These are phyloP conservation scores for Rhogogaster chlorosoma DNA, from an alignment of 2,888 invertebrate genomes.

Conservation along the genomic window DNA sequence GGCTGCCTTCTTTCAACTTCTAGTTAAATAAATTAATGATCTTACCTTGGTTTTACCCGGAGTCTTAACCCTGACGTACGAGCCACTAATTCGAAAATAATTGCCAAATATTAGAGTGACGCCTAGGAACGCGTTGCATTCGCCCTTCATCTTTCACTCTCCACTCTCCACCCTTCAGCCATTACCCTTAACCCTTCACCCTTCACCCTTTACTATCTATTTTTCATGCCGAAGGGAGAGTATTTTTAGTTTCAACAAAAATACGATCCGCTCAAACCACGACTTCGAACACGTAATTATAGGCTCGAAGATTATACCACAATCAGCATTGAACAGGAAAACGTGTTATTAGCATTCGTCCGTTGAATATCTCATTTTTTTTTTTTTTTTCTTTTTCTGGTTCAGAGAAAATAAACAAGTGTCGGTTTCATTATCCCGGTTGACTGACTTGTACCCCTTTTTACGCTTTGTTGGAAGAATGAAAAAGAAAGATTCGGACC, in stretches of 20 bases:
- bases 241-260: conserved; percentile 27
- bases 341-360: conserved; percentile 14
- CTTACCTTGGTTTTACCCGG: neutral
- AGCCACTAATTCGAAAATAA: conserved; percentile 47
- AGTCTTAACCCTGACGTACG: conserved; percentile 38
- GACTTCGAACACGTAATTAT: conserved; percentile 6
- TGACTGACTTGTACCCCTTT: neutral
- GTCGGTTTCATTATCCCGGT: neutral
- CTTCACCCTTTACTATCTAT: conserved; percentile 11
- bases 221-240: neutral
- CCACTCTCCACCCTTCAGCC: conserved; percentile 11
- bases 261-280: neutral
- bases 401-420: neutral
- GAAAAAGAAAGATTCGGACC: neutral
- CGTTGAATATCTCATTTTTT: neutral
- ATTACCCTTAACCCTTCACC: neutral
- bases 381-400: neutral
- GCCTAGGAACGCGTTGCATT: conserved; percentile 30
- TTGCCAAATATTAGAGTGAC: conserved; percentile 45
- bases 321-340: conserved; percentile 25
- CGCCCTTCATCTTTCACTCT: conserved; percentile 32
- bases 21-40: conserved; percentile 46
- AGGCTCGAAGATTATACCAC: conserved; percentile 20
- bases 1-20: conserved; percentile 43
- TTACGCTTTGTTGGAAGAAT: neutral